Evolutionary conservation across 2,113 vertebrate species (phyloP).

Genomic region (Vombatus ursinus): DNA sequence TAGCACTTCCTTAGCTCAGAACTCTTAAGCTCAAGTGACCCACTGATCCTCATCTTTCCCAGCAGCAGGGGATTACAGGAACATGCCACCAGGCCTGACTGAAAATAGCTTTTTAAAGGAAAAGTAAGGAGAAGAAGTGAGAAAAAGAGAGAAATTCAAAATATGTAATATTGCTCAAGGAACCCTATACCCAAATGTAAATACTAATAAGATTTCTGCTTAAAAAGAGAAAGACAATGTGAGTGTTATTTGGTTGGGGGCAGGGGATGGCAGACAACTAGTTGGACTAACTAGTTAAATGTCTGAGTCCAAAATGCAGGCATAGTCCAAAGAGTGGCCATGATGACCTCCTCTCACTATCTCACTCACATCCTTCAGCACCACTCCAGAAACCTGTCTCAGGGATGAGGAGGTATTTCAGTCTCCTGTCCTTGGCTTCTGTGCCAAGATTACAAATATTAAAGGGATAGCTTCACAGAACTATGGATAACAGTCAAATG

Average conservation of each 20-base stretch:
- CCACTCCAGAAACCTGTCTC: neutral
- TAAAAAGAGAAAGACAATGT: constrained; percentile 28
- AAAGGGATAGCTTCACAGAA: neutral
- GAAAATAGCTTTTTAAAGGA: neutral
- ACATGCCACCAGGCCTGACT: neutral
- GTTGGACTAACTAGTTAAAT: neutral
- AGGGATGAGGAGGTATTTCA: constrained; percentile 29
- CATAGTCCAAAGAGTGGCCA: neutral
- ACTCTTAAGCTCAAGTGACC: neutral
- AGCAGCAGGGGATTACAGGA: neutral
- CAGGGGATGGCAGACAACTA: neutral
- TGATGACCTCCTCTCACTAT: neutral
- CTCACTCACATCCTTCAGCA: neutral
- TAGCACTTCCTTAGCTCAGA: neutral
- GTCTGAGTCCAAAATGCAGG: constrained; percentile 37
- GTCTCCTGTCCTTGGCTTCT: constrained; percentile 2
- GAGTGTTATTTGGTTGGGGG: constrained; percentile 10
- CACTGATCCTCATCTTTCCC: neutral
- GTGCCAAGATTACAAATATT: neutral
- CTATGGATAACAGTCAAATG: neutral
- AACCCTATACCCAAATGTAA: constrained; percentile 1
- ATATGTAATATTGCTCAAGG: neutral
- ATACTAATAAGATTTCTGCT: constrained; percentile 13
- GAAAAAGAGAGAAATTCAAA: neutral
- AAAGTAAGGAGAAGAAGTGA: neutral